phyloP scores from a whole-genome alignment of 2,113 vertebrate genomes.

The Mormoops blainvillei region DNA sequence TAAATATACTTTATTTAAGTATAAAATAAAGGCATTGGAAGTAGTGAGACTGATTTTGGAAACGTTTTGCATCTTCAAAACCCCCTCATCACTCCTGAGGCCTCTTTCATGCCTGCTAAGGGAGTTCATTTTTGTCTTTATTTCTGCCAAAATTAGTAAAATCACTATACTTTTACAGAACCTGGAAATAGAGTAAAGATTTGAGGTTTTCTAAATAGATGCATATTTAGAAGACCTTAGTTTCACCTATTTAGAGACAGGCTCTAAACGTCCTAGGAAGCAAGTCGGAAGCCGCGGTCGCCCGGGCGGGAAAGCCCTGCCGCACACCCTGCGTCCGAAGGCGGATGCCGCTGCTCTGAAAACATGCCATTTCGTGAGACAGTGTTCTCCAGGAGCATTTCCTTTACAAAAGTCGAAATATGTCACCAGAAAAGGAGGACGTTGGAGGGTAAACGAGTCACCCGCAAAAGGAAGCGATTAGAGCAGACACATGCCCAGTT shows the following conservation, averaged over 20 bases:
- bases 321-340: neutral
- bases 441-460: neutral
- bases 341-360: neutral
- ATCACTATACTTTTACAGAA: neutral
- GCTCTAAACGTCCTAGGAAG: neutral
- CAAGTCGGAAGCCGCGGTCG: neutral
- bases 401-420: neutral
- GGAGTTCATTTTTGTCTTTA: neutral
- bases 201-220: neutral
- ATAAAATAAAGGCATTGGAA: neutral
- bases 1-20: neutral
- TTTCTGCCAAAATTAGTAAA: neutral
- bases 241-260: neutral
- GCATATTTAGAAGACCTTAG: neutral
- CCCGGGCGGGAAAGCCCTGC: neutral
- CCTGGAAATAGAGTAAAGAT: neutral
- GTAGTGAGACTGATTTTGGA: neutral
- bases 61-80: conserved; percentile 17
- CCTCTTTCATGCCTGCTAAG: neutral
- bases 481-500: neutral
- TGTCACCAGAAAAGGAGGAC: neutral
- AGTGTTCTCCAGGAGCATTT: neutral
- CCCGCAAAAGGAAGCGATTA: neutral
- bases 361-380: neutral
- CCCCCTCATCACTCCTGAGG: neutral